Base-by-base conservation (phyloP, 1,140 invertebrate species). In the Globodera ellingtonae region DNA sequence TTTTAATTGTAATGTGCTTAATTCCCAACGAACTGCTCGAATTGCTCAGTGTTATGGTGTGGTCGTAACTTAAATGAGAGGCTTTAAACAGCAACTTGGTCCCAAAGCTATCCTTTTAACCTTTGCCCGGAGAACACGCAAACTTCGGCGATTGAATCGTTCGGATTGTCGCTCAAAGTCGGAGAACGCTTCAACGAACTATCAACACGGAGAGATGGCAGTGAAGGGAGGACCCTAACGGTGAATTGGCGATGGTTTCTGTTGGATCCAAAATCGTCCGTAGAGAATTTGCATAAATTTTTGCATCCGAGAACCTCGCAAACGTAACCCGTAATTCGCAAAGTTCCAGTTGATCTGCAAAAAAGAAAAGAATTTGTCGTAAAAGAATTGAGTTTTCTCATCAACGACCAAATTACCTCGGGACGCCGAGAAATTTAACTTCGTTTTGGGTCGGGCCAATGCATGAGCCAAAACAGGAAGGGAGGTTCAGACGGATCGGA, bases 71-170 rank as follows among this genome's bases (percentile, higher is more conserved):
- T 67, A 15, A 80, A 78, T 70, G 24, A 9, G 71, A 81, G 9
- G 24, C 35, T 35, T 35, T 35, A 35, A 35, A 78, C 48, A 44
- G 7, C 65, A n/a, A 46, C 35, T 52, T 79, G 15, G 18, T n/a
- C 18, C 10, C 13, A 9, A n/a, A 47, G 24, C n/a, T 74, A 15
- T 18, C 35, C n/a, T 8, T 44, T 67, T 78, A 15, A 87, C 83
- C 78, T 88, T 80, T 88, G 87, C 21, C 87, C 87, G 21, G 84
- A 85, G 62, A 87, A 88, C 5, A 88, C 83, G n/a, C 79, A 87
- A 46, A 81, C 71, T 79, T 89, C 87, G 13, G 88, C 87, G 1
- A 83, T 79, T 76, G 85, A 52, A 70, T 81, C 65, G 74, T 75
- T 76, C 66, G 84, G 18, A 79, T 87, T 65, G 78, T 84, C 59